Conservation (phyloP, 2,113 vertebrate genomes). For the Psittacula cyanocephala region DNA sequence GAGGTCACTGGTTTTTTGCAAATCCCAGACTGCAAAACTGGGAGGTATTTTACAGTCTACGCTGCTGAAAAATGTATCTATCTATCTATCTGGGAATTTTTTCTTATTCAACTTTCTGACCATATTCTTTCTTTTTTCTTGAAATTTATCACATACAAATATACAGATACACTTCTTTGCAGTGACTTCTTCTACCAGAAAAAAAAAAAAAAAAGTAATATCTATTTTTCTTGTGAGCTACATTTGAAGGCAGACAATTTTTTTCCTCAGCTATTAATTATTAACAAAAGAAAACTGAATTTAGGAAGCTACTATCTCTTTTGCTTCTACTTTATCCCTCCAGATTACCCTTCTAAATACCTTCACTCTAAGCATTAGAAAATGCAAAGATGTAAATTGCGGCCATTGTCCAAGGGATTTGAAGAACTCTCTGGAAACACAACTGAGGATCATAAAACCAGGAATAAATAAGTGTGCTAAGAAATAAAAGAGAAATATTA, state of each 20-base stretch:
- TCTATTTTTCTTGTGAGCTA: slow-evolving; percentile 21
- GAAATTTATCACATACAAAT: neutral
- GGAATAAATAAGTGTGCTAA: slow-evolving; percentile 3
- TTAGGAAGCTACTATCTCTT: neutral
- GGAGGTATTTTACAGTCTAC: neutral
- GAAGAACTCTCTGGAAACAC: slow-evolving; percentile 26
- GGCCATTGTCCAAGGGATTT: slow-evolving; percentile 24
- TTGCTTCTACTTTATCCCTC: neutral
- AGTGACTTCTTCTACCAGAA: slow-evolving; percentile 16
- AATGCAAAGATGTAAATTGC: slow-evolving; percentile 33
- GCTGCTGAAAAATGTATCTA: neutral
- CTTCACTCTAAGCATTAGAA: slow-evolving; percentile 31
- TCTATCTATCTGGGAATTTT: neutral
- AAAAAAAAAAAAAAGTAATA: neutral
- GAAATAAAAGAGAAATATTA: slow-evolving; percentile 37
- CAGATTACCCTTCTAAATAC: slow-evolving; percentile 52
- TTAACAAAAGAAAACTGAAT: slow-evolving; percentile 26
- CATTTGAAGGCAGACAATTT: neutral
- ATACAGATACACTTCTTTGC: slow-evolving; percentile 8
- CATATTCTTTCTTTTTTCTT: neutral
- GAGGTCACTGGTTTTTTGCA: slow-evolving; percentile 17
- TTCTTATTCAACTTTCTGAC: slow-evolving; percentile 26
- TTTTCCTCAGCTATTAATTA: slow-evolving; percentile 27
- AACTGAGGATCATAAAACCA: neutral
- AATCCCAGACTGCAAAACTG: neutral